phyloP scores from a whole-genome alignment of 2,797 vertebrate species.

The Taenioides sp. region DNA sequence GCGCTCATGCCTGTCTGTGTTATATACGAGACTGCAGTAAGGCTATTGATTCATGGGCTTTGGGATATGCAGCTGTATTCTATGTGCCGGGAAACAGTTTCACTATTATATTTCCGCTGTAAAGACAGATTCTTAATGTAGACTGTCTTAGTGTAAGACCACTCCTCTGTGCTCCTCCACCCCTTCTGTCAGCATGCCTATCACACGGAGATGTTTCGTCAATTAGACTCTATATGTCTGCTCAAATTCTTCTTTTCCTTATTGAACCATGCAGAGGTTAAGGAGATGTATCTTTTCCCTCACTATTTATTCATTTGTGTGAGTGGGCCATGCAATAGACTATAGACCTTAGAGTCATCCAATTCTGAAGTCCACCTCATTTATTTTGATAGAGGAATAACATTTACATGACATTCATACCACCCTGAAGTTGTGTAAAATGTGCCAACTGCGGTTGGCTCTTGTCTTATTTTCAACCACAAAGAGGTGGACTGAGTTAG shows the following conservation, averaged over 20 bases:
- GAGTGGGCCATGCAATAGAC: slow-evolving; percentile 23
- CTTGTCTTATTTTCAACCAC: slow-evolving; percentile 57
- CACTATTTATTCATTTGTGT: slow-evolving; percentile 6
- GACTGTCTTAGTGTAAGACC: slow-evolving; percentile 44
- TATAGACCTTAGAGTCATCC: slow-evolving; percentile 21
- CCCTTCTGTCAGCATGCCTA: slow-evolving; percentile 21
- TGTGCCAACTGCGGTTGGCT: slow-evolving; percentile 47
- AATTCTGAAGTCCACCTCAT: slow-evolving; percentile 27
- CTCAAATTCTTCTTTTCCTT: slow-evolving; percentile 40
- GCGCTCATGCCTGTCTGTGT: slow-evolving; percentile 67
- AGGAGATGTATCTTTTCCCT: slow-evolving; percentile 24
- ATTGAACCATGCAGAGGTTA: slow-evolving; percentile 20
- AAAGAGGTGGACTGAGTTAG: slow-evolving; percentile 39
- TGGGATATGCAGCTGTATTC: slow-evolving; percentile 66
- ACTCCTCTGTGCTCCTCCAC: slow-evolving; percentile 18
- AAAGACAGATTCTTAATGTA: slow-evolving; percentile 42
- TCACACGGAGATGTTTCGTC: slow-evolving; percentile 28
- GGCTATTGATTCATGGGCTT: slow-evolving; percentile 70
- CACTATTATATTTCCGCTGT: slow-evolving; percentile 58
- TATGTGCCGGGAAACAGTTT: slow-evolving; percentile 63
- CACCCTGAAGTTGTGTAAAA: slow-evolving; percentile 19
- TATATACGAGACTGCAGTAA: slow-evolving; percentile 69
- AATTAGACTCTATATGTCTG: slow-evolving; percentile 38
- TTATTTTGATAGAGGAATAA: slow-evolving; percentile 43
- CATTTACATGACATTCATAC: slow-evolving; percentile 31